Evolutionary conservation across 2,888 invertebrate genomes (phyloP), one percentile per base, ranked within the genome.

Genomic region (Panopea generosa): DNA sequence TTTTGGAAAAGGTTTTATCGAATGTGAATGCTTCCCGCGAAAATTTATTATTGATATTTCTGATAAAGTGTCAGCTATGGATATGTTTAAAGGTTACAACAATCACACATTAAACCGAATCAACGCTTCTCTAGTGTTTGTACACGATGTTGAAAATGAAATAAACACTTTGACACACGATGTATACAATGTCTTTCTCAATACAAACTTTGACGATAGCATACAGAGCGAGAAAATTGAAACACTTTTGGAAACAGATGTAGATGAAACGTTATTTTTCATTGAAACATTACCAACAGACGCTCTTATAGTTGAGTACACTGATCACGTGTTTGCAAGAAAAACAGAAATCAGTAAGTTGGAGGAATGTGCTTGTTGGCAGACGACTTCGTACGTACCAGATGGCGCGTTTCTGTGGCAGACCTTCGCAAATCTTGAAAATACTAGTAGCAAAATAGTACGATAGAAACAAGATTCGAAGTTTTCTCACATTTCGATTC

Each of bases 31-130:
- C 43, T 77, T 82, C 20, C 87, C 87, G 2, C 59, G 87, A 53
- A 84, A 85, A 55, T 87, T 86, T 43, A 22, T 84, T 20, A 68
- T 87, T 22, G 81, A 86, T 38, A 84, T 85, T 24, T 81, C 84
- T 0, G 75, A 81, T 9, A 59, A 56, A 26, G 49, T 73, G 4
- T 45, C 53, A 11, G n/a, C 50, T 27, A 43, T 52, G 24, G 9
- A 29, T 22, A n/a, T 38, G 2, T 67, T 53, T 29, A 66, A 70
- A 16, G 40, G 11, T 22, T 7, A 9, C 7, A 27, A 45, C 14
- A 7, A 26, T 11, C 11, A 26, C 2, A 40, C 2, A 40, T 56
- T n/a, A 16, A 73, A 77, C 2, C 74, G 66, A 18, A 38, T 81
- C 43, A 33, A 33, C 11, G 4, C 33, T 14, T 33, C 59, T 27